These are phyloP conservation scores for Triplophysa rosa DNA, from an alignment of 2,113 vertebrate genomes.

Conservation along the genomic window DNA sequence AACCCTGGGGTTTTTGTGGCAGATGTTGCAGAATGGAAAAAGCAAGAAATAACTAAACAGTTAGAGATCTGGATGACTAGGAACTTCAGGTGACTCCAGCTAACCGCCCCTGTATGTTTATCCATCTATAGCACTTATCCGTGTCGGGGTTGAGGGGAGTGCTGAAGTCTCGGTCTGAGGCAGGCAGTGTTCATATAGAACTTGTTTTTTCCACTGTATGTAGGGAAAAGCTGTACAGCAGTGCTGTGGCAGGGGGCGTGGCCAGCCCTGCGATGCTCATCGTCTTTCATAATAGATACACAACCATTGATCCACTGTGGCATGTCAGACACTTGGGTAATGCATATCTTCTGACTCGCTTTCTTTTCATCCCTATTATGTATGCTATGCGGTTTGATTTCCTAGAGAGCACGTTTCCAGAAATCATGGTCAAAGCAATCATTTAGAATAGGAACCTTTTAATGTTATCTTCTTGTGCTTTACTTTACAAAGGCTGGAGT, in stretches of 20 bases:
- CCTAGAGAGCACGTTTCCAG: no score
- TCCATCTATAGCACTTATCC: no score
- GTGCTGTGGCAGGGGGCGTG: constrained; percentile 89
- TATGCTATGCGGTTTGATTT: not conserved
- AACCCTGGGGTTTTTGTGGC: constrained; percentile 96
- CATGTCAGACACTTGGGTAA: constrained; percentile 91
- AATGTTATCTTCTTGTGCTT: not conserved
- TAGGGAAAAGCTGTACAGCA: constrained; percentile 94
- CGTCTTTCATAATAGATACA: constrained; percentile 88
- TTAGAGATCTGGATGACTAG: constrained; percentile 94
- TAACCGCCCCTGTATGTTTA: no score
- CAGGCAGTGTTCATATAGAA: not conserved
- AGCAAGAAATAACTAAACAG: constrained; percentile 89
- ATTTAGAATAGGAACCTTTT: not conserved
- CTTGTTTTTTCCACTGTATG: not conserved
- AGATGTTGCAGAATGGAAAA: constrained; percentile 88
- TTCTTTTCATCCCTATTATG: not conserved
- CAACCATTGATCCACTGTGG: constrained; percentile 87
- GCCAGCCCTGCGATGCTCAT: constrained; percentile 95
- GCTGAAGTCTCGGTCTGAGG: no score
- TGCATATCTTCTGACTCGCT: not conserved
- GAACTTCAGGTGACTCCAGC: constrained; percentile 81
- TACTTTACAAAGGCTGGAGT: constrained; percentile 82
- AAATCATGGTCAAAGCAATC: not conserved
- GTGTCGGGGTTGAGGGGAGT: no score